Evolutionary conservation across 1,140 invertebrate genomes (phyloP), one percentile per base, ranked within the genome.

Genomic region (Aphelenchoides besseyi): DNA sequence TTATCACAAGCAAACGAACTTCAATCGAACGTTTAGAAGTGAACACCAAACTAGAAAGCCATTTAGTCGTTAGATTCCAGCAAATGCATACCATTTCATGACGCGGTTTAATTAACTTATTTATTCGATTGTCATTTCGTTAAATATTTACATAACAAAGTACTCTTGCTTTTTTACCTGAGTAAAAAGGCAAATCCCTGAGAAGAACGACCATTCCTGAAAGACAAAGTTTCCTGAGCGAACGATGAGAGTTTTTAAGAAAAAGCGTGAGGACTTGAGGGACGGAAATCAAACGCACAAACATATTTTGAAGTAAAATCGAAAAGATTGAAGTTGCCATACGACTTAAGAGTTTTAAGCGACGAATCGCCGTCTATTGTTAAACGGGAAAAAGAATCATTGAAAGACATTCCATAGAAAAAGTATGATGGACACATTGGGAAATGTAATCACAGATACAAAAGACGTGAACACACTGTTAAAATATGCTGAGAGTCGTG

Each of bases 121-220:
- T 48, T 48, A 48, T 48, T 48, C 12, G n/a, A n/a, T n/a, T n/a
- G n/a, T n/a, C n/a, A n/a, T n/a, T 48, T 12, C 23, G 41, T 48
- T 48, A 48, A 48, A 48, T 23, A 48, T 48, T 48, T 48, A 48
- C 41, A 48, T 23, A 48, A 48, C 41, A 48, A 48, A 48, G 41
- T 48, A 48, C 41, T 48, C 41, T 48, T 48, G 41, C 41, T 48
- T 48, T n/a, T 48, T 48, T 48, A 48, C 41, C 41, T 59, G 55
- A 5, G 55, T 5, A 59, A 59, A 59, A 59, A 33, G 55, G 5
- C 5, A 59, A 18, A 59, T 59, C 55, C 55, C 55, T 59, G 55
- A 59, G 55, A 8, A 8, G 5, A 59, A 8, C 41, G 55, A 59
- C 5, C 5, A 8, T 59, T 59, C 55, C 55, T 59, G 55, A 59